Conservation (phyloP, 2,888 invertebrate species). For the Limnephilus rhombicus region DNA sequence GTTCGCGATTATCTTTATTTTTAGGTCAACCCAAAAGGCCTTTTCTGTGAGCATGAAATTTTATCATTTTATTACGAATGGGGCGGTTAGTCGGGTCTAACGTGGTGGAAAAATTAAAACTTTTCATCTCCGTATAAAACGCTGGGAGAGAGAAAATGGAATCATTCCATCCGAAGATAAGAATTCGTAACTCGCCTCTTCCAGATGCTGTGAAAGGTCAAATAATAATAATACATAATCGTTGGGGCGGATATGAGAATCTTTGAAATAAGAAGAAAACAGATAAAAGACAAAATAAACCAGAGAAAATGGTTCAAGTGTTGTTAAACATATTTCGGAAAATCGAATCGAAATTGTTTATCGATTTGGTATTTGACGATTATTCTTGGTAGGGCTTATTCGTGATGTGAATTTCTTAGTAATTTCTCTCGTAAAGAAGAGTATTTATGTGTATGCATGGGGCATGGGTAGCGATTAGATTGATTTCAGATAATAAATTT, state of each 20-base stretch:
- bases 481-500: too few species aligned
- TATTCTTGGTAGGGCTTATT: background rate
- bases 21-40: background rate
- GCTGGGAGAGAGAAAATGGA: background rate
- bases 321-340: background rate
- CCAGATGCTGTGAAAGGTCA: background rate
- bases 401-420: background rate
- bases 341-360: background rate
- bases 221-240: background rate
- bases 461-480: too few species aligned
- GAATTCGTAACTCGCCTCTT: slow-evolving; percentile 9
- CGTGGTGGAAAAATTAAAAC: slow-evolving; percentile 30
- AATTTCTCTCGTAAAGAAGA: too few species aligned
- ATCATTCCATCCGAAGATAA: slow-evolving; percentile 22
- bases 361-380: background rate
- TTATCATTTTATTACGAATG: background rate
- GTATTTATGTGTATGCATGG: too few species aligned
- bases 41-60: background rate
- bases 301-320: background rate
- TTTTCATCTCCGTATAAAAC: slow-evolving; percentile 2
- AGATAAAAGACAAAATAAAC: background rate
- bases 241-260: background rate
- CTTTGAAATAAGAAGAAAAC: background rate
- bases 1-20: background rate
- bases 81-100: background rate